A percentile compares a stretch with the other conserved stretches of the same genome.
Evolutionary conservation across 2,797 vertebrate genomes (phyloP).

Genomic region (Nyctalus aviator): DNA sequence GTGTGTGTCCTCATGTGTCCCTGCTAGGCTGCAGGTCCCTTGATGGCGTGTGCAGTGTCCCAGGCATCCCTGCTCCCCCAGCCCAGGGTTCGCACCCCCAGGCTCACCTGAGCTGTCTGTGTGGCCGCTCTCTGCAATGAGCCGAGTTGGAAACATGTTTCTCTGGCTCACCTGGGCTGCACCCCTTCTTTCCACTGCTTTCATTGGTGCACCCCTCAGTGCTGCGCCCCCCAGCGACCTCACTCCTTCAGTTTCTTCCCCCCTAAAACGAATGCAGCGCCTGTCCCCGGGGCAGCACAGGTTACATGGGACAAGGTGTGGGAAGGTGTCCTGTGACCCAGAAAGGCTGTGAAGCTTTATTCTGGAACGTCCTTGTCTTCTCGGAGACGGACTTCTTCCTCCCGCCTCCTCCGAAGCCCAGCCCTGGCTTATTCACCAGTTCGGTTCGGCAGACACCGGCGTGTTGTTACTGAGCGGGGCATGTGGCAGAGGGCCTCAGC

Average conservation of each 20-base stretch:
- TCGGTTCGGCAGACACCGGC: background rate
- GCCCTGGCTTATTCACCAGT: background rate
- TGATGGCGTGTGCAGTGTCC: background rate
- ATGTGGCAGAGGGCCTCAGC: background rate
- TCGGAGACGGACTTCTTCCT: background rate
- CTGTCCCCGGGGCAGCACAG: background rate
- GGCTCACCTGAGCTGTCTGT: background rate
- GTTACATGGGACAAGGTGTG: background rate
- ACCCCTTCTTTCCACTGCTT: background rate
- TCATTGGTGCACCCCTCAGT: background rate
- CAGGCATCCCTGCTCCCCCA: background rate
- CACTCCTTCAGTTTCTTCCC: slow-evolving; percentile 34
- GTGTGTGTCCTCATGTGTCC: background rate
- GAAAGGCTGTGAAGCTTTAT: slow-evolving; percentile 34
- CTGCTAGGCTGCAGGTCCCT: background rate
- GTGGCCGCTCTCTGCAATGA: background rate
- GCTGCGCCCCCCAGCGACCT: background rate
- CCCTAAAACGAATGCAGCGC: background rate
- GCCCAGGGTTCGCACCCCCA: background rate
- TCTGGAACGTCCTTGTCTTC: slow-evolving; percentile 36
- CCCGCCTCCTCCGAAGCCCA: background rate
- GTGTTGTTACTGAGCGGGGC: background rate
- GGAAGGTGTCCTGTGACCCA: slow-evolving; percentile 46
- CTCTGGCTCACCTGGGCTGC: background rate
- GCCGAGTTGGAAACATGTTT: background rate